phyloP scores from a whole-genome alignment of 2,113 vertebrate genomes.

The Hemicordylus capensis region DNA sequence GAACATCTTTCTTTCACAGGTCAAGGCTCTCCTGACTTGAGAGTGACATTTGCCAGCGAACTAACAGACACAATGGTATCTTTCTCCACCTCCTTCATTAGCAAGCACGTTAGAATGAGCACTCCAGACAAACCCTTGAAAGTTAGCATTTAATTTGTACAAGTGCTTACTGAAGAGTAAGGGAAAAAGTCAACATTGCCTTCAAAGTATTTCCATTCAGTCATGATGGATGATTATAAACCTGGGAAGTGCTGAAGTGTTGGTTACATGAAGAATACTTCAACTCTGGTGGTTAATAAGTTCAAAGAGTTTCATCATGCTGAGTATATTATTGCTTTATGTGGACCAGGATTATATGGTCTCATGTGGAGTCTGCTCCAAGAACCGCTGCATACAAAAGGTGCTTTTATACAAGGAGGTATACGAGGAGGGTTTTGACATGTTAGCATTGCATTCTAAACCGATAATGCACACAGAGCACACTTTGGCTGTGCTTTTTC shows the following conservation, averaged over 20 bases:
- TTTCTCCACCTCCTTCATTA: slow-evolving; percentile 56
- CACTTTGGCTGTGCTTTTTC: background rate
- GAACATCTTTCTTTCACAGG: slow-evolving; percentile 40
- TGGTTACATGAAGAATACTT: background rate
- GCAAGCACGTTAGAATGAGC: slow-evolving; percentile 34
- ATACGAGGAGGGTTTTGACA: too few relatives aligned
- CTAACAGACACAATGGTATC: slow-evolving; percentile 24
- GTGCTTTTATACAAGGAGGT: too few relatives aligned
- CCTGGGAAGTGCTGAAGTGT: background rate
- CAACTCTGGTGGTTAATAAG: background rate
- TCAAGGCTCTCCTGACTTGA: slow-evolving; percentile 30
- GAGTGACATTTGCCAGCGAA: slow-evolving; percentile 39
- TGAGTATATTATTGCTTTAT: background rate
- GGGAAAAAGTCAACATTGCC: background rate
- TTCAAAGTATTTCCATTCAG: background rate
- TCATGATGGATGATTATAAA: background rate
- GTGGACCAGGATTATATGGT: background rate
- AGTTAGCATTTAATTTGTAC: slow-evolving; percentile 11
- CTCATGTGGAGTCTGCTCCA: background rate
- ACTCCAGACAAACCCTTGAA: slow-evolving; percentile 20
- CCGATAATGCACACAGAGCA: background rate
- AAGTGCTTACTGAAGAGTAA: slow-evolving; percentile 1
- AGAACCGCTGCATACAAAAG: too few relatives aligned
- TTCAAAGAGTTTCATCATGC: background rate
- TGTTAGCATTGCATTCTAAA: background rate